Evolutionary conservation across 2,888 invertebrate genomes (phyloP).

Genomic region (Drosophila eohydei): DNA sequence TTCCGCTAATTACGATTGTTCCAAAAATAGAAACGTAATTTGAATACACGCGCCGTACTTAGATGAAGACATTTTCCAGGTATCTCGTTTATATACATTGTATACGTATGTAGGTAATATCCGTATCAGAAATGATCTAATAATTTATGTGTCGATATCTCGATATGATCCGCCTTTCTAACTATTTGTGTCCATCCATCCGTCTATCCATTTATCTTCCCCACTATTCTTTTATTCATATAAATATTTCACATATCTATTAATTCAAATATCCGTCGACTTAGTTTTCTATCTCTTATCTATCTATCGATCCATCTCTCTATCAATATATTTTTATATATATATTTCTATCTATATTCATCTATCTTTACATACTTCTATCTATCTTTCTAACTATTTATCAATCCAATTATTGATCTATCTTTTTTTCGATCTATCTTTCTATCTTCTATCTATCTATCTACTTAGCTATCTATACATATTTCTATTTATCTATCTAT

Average conservation of each 20-base stretch:
- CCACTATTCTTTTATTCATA: background rate
- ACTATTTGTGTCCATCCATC: background rate
- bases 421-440: background rate
- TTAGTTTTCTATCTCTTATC: background rate
- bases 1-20: constrained; percentile 9
- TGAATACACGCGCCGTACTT: background rate
- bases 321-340: background rate
- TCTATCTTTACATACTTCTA: background rate
- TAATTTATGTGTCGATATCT: background rate
- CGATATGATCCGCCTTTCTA: background rate
- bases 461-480: too few species aligned
- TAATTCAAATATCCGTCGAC: background rate
- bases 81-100: background rate
- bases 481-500: background rate
- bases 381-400: background rate
- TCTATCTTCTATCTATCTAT: background rate
- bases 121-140: background rate
- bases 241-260: background rate
- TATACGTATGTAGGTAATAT: background rate
- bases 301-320: background rate
- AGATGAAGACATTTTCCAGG: background rate
- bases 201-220: background rate
- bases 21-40: background rate
- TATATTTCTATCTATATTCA: background rate
- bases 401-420: background rate